Evolutionary conservation across 2,113 vertebrate species (phyloP).

Genomic region (Myrmecobius fasciatus): DNA sequence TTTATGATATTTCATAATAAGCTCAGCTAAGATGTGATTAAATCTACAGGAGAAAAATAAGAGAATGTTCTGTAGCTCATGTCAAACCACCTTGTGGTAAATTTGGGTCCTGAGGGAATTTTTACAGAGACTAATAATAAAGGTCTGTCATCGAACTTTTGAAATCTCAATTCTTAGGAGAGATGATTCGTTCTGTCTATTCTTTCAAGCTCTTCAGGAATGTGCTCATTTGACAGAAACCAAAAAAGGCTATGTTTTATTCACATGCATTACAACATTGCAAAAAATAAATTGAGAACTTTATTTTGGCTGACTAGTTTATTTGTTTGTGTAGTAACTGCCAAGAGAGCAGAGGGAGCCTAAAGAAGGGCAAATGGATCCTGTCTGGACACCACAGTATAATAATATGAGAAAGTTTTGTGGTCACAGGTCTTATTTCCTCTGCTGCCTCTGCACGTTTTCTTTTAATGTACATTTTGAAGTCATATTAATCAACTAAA

Average conservation of each 20-base stretch:
- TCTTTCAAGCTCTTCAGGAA: slow-evolving; percentile 16
- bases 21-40: slow-evolving; percentile 12
- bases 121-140: slow-evolving; percentile 22
- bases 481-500: background rate
- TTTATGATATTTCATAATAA: slow-evolving; percentile 14
- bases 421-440: background rate
- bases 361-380: background rate
- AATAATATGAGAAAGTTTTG: background rate
- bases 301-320: background rate
- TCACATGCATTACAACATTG: slow-evolving; percentile 10
- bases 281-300: background rate
- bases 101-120: slow-evolving; percentile 14
- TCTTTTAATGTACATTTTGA: background rate
- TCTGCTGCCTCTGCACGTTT: background rate
- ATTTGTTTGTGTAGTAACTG: background rate
- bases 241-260: slow-evolving; percentile 12
- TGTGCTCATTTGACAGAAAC: background rate
- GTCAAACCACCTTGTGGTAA: background rate
- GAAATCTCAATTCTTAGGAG: slow-evolving; percentile 25
- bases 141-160: slow-evolving; percentile 1
- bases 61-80: background rate
- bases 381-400: background rate
- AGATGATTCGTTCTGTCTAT: background rate
- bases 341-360: background rate
- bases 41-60: background rate